These are phyloP conservation scores for Trematomus loennbergii DNA, from an alignment of 2,113 vertebrate species.

Conservation along the genomic window DNA sequence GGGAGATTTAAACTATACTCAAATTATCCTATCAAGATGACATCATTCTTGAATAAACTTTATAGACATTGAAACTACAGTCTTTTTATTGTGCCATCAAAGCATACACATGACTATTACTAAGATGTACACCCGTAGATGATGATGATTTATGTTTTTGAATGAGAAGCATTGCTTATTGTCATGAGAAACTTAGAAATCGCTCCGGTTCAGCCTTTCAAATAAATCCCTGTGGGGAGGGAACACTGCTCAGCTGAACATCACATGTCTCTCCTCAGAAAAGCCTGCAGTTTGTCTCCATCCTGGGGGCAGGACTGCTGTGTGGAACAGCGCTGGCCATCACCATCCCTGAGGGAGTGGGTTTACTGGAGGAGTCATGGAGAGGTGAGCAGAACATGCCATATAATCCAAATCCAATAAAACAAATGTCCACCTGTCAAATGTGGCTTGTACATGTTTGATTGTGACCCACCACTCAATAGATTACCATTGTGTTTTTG, in stretches of 20 bases:
- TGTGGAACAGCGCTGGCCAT: conserved; percentile 79
- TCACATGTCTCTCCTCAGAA: conserved; percentile 59
- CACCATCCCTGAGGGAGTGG: conserved; percentile 83
- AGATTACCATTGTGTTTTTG: no score
- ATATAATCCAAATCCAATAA: neutral
- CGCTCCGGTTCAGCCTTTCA: neutral
- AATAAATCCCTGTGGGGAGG: neutral
- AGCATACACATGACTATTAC: no score
- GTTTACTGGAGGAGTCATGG: conserved; percentile 72
- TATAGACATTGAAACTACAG: neutral
- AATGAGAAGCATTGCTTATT: neutral
- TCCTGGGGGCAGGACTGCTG: conserved; percentile 83
- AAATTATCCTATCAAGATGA: neutral
- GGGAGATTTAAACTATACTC: no score
- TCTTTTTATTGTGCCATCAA: neutral
- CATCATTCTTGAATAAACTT: neutral
- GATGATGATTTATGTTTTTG: neutral
- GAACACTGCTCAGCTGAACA: conserved; percentile 25
- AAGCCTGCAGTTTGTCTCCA: conserved; percentile 82
- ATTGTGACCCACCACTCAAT: no score
- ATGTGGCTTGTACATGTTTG: no score
- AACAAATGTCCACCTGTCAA: no score
- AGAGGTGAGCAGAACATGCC: conserved; percentile 50
- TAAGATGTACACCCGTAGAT: no score
- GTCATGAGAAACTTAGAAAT: neutral